Percentiles rank a stretch among this genome's conserved stretches.
phyloP scores from a whole-genome alignment of 2,888 invertebrate genomes.

The Smittia aterrima region DNA sequence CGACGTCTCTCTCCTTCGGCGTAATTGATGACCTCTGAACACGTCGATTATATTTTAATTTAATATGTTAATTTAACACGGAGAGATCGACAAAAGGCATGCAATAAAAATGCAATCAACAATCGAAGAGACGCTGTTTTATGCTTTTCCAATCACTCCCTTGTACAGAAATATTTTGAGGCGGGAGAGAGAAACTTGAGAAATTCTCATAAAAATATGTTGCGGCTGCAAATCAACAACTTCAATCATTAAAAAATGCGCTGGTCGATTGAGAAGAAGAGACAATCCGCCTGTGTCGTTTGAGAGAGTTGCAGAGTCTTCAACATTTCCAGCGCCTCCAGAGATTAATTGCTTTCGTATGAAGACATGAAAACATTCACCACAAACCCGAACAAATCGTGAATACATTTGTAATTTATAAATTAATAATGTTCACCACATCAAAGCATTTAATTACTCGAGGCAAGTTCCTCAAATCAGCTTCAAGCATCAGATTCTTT shows the following conservation, averaged over 20 bases:
- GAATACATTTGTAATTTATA: conserved; percentile 3
- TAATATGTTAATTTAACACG: background rate
- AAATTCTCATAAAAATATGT: conserved; percentile 1
- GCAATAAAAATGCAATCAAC: conserved; percentile 21
- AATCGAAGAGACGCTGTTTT: conserved; percentile 7
- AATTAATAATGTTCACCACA: conserved; percentile 18
- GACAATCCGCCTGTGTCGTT: background rate
- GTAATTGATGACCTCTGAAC: conserved; percentile 15
- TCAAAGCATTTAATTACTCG: background rate
- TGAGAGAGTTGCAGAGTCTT: background rate
- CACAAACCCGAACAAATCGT: conserved; percentile 13
- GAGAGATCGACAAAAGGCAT: background rate
- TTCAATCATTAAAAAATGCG: background rate
- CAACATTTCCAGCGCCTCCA: background rate
- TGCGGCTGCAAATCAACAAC: background rate
- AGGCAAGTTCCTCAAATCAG: background rate
- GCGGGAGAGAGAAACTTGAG: background rate
- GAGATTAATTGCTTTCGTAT: conserved; percentile 8
- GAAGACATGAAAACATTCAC: background rate
- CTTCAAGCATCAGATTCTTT: background rate
- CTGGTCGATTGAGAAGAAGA: background rate
- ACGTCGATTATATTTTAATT: conserved; percentile 9
- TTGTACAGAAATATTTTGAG: background rate
- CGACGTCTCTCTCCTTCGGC: background rate
- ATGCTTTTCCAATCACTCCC: background rate